These are phyloP conservation scores for Hydrocynus forskahlii DNA, from an alignment of 2,797 vertebrate genomes.

Conservation along the genomic window DNA sequence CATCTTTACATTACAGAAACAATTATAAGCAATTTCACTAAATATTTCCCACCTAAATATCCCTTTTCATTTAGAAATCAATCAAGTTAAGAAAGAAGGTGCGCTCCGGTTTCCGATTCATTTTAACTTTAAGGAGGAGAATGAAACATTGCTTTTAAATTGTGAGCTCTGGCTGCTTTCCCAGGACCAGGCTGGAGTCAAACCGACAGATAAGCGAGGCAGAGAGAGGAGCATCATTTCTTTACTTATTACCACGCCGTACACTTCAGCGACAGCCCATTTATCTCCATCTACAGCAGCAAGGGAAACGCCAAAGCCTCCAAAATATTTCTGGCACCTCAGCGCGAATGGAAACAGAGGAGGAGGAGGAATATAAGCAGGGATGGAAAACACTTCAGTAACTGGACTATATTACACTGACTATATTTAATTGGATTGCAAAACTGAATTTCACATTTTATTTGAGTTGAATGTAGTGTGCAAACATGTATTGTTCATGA, in stretches of 20 bases:
- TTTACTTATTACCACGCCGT: constrained; percentile 51
- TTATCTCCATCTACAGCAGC: constrained; percentile 51
- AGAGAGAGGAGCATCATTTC: constrained; percentile 48
- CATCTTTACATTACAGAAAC: no score
- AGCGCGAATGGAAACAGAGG: neutral
- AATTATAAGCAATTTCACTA: no score
- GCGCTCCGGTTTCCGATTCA: no score
- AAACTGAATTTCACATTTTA: no score
- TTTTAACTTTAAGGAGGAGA: neutral
- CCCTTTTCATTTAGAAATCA: no score
- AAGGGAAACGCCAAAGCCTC: constrained; percentile 32
- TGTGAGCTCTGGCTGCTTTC: constrained; percentile 22
- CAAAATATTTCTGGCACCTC: constrained; percentile 39
- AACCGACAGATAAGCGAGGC: constrained; percentile 34
- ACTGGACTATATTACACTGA: no score
- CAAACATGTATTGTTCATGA: no score
- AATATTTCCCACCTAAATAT: no score
- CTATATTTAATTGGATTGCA: no score
- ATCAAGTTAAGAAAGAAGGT: no score
- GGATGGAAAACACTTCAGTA: neutral
- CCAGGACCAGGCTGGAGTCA: neutral
- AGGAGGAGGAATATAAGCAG: neutral
- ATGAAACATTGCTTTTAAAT: constrained; percentile 26
- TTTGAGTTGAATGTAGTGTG: no score
- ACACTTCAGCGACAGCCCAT: constrained; percentile 55